Conservation (phyloP, 2,888 invertebrate genomes). For the Gymnosoma rotundatum region DNA sequence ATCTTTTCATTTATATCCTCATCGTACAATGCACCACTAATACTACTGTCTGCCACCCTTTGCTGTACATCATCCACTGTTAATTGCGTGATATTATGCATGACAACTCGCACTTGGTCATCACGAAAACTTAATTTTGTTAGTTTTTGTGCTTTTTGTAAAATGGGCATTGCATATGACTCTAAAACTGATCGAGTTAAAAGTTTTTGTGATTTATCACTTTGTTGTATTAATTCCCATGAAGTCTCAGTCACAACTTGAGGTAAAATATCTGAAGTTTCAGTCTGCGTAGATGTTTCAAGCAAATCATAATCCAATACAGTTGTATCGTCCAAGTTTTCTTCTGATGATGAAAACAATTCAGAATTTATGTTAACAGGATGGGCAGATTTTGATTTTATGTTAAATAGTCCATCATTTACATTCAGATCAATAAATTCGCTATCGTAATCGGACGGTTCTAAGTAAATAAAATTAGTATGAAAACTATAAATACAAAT, state of each 20-base stretch:
- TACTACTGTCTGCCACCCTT: conserved; percentile 67
- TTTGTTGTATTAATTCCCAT: conserved; percentile 79
- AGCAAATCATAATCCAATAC: conserved; percentile 13
- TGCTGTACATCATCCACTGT: conserved; percentile 80
- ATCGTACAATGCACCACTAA: conserved; percentile 71
- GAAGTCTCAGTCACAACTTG: conserved; percentile 76
- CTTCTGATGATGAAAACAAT: conserved; percentile 75
- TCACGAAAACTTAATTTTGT: conserved; percentile 74
- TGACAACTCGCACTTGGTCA: conserved; percentile 86
- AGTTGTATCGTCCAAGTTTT: conserved; percentile 60
- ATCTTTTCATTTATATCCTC: conserved; percentile 79
- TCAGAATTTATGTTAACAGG: conserved; percentile 73
- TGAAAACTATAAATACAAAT: background rate
- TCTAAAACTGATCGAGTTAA: background rate
- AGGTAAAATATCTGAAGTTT: conserved; percentile 53
- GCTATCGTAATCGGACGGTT: conserved; percentile 59
- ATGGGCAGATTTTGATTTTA: conserved; percentile 7
- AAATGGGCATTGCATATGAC: conserved; percentile 67
- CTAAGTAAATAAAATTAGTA: conserved; percentile 4
- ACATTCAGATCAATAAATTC: conserved; percentile 63
- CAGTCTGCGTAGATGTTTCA: conserved; percentile 3
- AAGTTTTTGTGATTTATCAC: conserved; percentile 76
- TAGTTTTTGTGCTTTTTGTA: conserved; percentile 69
- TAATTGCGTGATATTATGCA: conserved; percentile 86
- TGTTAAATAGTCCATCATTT: conserved; percentile 6